Percentiles rank a stretch among this genome's conserved stretches.
Conservation (phyloP, 2,888 invertebrate genomes). For the Cosmopolites sordidus region DNA sequence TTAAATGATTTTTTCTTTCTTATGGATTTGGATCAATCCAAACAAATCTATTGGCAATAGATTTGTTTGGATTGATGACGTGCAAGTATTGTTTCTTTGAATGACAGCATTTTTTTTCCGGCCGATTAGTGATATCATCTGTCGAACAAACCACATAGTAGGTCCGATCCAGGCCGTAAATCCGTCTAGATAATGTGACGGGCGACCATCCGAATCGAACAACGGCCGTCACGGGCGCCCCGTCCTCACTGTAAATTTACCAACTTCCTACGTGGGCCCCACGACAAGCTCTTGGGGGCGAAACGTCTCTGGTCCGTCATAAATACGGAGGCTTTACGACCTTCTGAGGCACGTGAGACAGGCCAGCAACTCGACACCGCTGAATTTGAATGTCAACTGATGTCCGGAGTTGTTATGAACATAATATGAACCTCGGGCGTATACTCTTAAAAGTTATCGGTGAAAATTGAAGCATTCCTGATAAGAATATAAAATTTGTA, state of each 20-base stretch:
- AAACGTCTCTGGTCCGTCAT: slow-evolving; percentile 20
- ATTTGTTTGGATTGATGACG: no score
- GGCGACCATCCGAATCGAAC: slow-evolving; percentile 8
- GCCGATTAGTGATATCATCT: no score
- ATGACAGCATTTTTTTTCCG: no score
- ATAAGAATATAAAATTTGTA: no score
- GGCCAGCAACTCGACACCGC: slow-evolving; percentile 1
- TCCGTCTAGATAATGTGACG: slow-evolving; percentile 10
- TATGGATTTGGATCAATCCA: no score
- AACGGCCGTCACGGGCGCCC: slow-evolving; percentile 12
- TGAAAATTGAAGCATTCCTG: no score
- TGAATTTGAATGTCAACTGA: not conserved
- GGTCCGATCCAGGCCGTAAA: slow-evolving; percentile 9
- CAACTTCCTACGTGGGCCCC: slow-evolving; percentile 15
- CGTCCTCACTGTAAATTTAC: slow-evolving; percentile 17
- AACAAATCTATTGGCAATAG: no score
- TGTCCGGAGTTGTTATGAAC: no score
- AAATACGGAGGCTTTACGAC: slow-evolving; percentile 18
- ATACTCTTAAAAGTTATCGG: no score
- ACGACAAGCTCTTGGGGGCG: slow-evolving; percentile 21
- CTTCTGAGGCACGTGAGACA: slow-evolving; percentile 6
- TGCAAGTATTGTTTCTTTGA: no score
- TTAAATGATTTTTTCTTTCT: no score
- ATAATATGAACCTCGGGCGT: no score
- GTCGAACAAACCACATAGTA: not conserved